These are phyloP conservation scores for Mystacides longicornis DNA, from an alignment of 2,888 invertebrate genomes.

Conservation along the genomic window DNA sequence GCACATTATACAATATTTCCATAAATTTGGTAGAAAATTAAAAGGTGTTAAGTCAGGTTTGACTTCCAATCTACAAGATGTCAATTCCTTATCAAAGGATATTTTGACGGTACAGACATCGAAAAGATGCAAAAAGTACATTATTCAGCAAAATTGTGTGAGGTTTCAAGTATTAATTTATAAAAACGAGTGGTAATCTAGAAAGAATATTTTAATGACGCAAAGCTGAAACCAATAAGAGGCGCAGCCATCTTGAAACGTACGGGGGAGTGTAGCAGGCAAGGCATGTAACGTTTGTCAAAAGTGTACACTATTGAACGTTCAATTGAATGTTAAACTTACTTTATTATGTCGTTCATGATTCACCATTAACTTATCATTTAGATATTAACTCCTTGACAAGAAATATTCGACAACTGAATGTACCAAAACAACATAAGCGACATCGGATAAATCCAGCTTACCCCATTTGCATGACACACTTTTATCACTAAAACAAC, in stretches of 20 bases:
- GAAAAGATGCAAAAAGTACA: background rate
- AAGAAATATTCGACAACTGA: slow-evolving; percentile 29
- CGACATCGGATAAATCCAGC: slow-evolving; percentile 54
- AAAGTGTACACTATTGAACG: slow-evolving; percentile 30
- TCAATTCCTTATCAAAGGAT: background rate
- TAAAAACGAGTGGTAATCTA: background rate
- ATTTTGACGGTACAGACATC: background rate
- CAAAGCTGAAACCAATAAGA: slow-evolving; percentile 54
- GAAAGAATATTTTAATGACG: slow-evolving; percentile 39
- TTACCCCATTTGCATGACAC: slow-evolving; percentile 71
- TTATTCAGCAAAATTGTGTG: background rate
- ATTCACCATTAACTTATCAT: slow-evolving; percentile 1
- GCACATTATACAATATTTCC: too few relatives aligned
- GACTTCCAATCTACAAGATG: background rate
- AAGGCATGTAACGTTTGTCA: slow-evolving; percentile 51
- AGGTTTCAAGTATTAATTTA: background rate
- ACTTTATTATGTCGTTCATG: slow-evolving; percentile 1
- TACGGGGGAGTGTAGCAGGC: slow-evolving; percentile 49
- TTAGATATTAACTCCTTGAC: background rate
- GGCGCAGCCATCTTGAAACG: slow-evolving; percentile 56
- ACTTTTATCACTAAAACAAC: slow-evolving; percentile 53
- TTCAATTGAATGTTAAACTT: background rate
- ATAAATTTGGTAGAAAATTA: too few relatives aligned
- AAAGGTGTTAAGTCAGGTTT: too few relatives aligned
- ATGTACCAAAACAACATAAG: slow-evolving; percentile 48